Evolutionary conservation across 2,797 vertebrate genomes (phyloP).

Genomic region (Fistularia tabacaria): DNA sequence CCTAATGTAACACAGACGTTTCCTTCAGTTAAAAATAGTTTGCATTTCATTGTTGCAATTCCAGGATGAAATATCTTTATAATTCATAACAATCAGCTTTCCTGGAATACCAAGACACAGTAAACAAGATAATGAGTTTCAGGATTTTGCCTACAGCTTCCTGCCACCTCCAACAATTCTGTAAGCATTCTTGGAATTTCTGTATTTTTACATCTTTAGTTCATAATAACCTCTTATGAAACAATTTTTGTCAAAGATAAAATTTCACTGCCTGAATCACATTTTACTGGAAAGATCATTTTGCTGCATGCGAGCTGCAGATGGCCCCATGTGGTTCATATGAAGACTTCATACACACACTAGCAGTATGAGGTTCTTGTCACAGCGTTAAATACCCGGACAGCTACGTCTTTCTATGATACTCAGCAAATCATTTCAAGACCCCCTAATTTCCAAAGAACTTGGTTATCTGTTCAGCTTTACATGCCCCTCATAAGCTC

Average conservation of each 20-base stretch:
- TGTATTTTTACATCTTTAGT: slow-evolving; percentile 14
- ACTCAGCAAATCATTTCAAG: too few species aligned
- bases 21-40: slow-evolving; percentile 8
- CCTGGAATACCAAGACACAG: neutral
- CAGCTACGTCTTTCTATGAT: too few species aligned
- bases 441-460: too few species aligned
- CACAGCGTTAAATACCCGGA: too few species aligned
- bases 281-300: slow-evolving; percentile 10
- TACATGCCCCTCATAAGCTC: too few species aligned
- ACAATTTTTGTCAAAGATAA: slow-evolving; percentile 3
- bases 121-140: too few species aligned
- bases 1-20: slow-evolving; percentile 20
- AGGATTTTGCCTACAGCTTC: too few species aligned
- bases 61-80: neutral
- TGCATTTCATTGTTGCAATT: slow-evolving; percentile 8
- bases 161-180: neutral
- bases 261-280: slow-evolving; percentile 17
- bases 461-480: too few species aligned
- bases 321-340: slow-evolving; percentile 5
- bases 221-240: slow-evolving; percentile 8
- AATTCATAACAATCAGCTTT: neutral
- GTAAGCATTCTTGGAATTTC: slow-evolving; percentile 15
- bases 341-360: too few species aligned
- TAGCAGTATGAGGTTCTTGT: too few species aligned
- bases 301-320: slow-evolving; percentile 17